Base-by-base conservation (phyloP, 2,888 invertebrate genomes). In the Argyresthia goedartella region DNA sequence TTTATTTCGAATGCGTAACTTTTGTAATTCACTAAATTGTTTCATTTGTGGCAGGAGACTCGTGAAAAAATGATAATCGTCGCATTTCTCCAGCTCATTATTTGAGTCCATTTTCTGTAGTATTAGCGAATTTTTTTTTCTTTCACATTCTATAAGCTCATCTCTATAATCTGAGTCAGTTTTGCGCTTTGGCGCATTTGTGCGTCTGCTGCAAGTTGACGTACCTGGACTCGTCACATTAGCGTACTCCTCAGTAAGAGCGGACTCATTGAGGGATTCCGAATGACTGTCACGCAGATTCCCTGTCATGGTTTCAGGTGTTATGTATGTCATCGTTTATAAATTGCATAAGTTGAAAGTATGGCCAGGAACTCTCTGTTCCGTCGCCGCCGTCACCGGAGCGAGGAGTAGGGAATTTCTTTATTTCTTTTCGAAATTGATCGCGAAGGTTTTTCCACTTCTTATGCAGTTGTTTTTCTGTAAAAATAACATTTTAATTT, bases 1-100 rank as follows among this genome's bases (percentile, higher is more conserved):
- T 43, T 61, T 57, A 58, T 60, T 61, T 63, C 59, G 60, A 51
- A 59, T 15, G 43, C 59, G 58, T 57, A 60, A 35, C 59, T 60
- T 64, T 62, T 61, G 62, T 42, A 61, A 58, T 59, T 59, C 58
- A 60, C 60, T 43, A 59, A 61, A 60, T 51, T 62, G 56, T 51
- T 62, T 60, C 59, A 61, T 59, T 56, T 57, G 58, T 52, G 59
- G 59, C 57, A 60, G 57, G 56, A 61, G 58, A 59, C 59, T 61
- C 58, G n/a, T 46, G 56, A 62, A 59, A 57, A 61, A 60, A 59
- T 59, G 57, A 52, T 57, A 52, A 47, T 60, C 57, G 56, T 62
- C 58, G 56, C 56, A n/a, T n/a, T n/a, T 57, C 52, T 58, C 56
- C 56, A 57, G 16, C 57, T n/a, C n/a, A n/a, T n/a, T n/a, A n/a